A percentile compares a stretch with the other conserved stretches of the same genome.
These are phyloP conservation scores for Callimorpha dominula DNA, from an alignment of 2,888 invertebrate species.

Conservation along the genomic window DNA sequence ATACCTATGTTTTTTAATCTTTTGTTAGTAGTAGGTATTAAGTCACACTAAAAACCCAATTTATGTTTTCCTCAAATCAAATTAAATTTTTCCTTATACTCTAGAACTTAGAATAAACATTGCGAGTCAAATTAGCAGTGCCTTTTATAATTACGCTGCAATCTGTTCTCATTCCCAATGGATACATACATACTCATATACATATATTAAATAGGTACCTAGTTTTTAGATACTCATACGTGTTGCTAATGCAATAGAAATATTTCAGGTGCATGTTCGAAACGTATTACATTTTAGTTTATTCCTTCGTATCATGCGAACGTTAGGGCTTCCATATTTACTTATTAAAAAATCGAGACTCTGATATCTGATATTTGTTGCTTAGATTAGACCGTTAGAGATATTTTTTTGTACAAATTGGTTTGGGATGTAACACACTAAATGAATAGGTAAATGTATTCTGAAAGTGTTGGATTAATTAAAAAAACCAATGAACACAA, in stretches of 20 bases:
- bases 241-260: conserved; percentile 21
- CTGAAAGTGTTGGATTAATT: not conserved
- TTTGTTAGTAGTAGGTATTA: not conserved
- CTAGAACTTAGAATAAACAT: not conserved
- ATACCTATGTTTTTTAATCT: not conserved
- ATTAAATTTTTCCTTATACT: not conserved
- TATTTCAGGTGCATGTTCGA: conserved; percentile 37
- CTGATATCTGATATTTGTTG: not conserved
- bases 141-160: not conserved
- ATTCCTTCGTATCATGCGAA: conserved; percentile 37
- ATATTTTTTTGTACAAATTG: not conserved
- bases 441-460: too few species aligned
- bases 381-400: not conserved
- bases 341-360: not conserved
- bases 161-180: not conserved
- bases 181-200: not conserved
- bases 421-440: too few species aligned
- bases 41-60: not conserved
- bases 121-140: not conserved
- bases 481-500: too few species aligned
- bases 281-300: conserved; percentile 34
- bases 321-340: conserved; percentile 11
- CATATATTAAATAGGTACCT: conserved; percentile 4
- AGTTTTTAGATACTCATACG: conserved; percentile 8
- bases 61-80: not conserved